phyloP scores from a whole-genome alignment of 1,140 invertebrate genomes.

The Lysiphlebus fabarum region DNA sequence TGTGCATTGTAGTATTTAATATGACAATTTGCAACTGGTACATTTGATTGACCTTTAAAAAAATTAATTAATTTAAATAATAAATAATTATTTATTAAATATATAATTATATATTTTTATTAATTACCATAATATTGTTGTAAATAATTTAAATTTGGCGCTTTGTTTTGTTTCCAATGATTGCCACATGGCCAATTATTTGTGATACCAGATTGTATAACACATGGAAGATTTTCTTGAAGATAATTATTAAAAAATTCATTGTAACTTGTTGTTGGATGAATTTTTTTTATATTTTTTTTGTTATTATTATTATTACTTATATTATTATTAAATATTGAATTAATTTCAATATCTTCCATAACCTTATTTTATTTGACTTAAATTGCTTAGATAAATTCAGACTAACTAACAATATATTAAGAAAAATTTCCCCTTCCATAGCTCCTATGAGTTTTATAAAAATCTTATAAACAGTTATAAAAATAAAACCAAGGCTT shows the following conservation, averaged over 20 bases:
- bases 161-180: conserved; percentile 58
- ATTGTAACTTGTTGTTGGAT: conserved; percentile 37
- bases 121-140: conserved; percentile 57
- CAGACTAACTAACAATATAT: no score
- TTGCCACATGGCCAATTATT: conserved; percentile 60
- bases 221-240: conserved; percentile 63
- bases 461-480: no score
- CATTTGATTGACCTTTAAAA: conserved; percentile 55
- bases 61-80: conserved; percentile 12
- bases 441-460: no score
- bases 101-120: neutral
- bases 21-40: conserved; percentile 78
- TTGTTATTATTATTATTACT: conserved; percentile 21
- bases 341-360: conserved; percentile 32
- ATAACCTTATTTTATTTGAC: neutral
- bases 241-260: conserved; percentile 63
- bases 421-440: no score
- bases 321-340: no score
- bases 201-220: conserved; percentile 61
- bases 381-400: neutral
- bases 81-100: conserved; percentile 22
- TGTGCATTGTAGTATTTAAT: conserved; percentile 72
- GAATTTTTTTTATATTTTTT: conserved; percentile 21
- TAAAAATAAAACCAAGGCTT: no score
- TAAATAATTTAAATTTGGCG: conserved; percentile 66